These are phyloP conservation scores for Melanostoma mellinum DNA, from an alignment of 2,888 invertebrate genomes.

Conservation along the genomic window DNA sequence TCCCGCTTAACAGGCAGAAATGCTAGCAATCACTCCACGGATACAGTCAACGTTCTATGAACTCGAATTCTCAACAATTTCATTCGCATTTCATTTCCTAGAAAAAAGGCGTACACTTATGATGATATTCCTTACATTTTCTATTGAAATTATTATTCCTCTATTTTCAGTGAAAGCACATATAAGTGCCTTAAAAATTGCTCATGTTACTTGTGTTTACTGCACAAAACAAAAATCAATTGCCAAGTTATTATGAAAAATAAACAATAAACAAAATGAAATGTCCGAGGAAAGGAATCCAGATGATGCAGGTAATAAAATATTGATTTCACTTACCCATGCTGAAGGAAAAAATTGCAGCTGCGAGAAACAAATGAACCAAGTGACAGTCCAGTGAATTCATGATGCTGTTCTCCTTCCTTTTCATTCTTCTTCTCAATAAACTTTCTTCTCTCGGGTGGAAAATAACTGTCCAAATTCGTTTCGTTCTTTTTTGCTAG, in stretches of 20 bases:
- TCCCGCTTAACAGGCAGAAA: too few relatives aligned
- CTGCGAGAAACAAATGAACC: slow-evolving; percentile 68
- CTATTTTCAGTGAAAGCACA: too few relatives aligned
- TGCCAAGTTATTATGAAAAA: neutral
- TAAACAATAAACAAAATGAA: neutral
- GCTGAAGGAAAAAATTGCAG: slow-evolving; percentile 63
- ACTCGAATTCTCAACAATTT: too few relatives aligned
- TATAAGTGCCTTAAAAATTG: too few relatives aligned
- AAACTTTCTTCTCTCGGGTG: slow-evolving; percentile 14
- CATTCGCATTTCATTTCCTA: too few relatives aligned
- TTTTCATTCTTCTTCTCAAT: slow-evolving; percentile 37
- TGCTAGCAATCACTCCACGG: too few relatives aligned
- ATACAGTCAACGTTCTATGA: too few relatives aligned
- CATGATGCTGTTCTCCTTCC: slow-evolving; percentile 61
- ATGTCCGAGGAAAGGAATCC: neutral
- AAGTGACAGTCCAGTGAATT: slow-evolving; percentile 65
- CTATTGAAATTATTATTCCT: too few relatives aligned
- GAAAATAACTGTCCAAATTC: slow-evolving; percentile 28
- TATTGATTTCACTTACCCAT: slow-evolving; percentile 63
- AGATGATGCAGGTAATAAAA: slow-evolving; percentile 11
- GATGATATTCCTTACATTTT: too few relatives aligned
- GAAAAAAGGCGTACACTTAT: too few relatives aligned
- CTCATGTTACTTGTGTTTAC: too few relatives aligned
- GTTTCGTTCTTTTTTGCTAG: slow-evolving; percentile 32
- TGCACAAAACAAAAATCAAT: too few relatives aligned